phyloP scores from a whole-genome alignment of 2,888 invertebrate genomes.

The Zygogramma bicolorata region DNA sequence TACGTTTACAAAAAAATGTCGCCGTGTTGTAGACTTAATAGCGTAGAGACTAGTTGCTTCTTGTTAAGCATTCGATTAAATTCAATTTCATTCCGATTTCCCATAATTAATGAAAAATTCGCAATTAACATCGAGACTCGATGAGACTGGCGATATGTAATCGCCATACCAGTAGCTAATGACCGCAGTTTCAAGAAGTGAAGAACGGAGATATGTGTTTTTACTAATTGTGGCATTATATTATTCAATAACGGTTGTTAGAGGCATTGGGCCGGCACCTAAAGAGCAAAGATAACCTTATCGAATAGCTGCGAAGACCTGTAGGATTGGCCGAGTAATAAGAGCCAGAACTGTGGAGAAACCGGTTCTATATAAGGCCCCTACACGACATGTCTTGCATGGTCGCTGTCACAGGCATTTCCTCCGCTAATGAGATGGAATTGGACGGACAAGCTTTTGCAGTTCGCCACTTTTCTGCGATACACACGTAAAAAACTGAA shows the following conservation, averaged over 20 bases:
- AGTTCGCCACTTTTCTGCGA: constrained; percentile 56
- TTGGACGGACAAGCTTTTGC: constrained; percentile 66
- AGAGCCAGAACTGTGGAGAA: constrained; percentile 51
- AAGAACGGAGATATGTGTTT: constrained; percentile 48
- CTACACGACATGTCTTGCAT: constrained; percentile 62
- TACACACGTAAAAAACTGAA: constrained; percentile 53
- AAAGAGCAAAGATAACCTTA: constrained; percentile 64
- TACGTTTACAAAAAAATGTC: too few relatives aligned
- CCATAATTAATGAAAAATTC: neutral
- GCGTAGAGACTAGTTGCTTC: too few relatives aligned
- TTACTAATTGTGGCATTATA: constrained; percentile 61
- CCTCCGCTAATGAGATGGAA: constrained; percentile 68
- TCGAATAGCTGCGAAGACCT: constrained; percentile 62
- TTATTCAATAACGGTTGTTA: constrained; percentile 61
- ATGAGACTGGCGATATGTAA: constrained; percentile 26
- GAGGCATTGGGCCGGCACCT: constrained; percentile 60
- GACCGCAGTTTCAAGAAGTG: constrained; percentile 41
- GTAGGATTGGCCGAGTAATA: constrained; percentile 61
- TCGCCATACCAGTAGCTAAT: constrained; percentile 46
- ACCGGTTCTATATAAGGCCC: constrained; percentile 67
- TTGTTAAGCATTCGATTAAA: too few relatives aligned
- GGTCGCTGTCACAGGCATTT: constrained; percentile 67
- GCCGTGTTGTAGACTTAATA: too few relatives aligned
- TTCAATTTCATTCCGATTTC: neutral
- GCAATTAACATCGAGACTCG: neutral